Base-by-base conservation (phyloP, 2,113 vertebrate species). In the Pristiophorus japonicus region DNA sequence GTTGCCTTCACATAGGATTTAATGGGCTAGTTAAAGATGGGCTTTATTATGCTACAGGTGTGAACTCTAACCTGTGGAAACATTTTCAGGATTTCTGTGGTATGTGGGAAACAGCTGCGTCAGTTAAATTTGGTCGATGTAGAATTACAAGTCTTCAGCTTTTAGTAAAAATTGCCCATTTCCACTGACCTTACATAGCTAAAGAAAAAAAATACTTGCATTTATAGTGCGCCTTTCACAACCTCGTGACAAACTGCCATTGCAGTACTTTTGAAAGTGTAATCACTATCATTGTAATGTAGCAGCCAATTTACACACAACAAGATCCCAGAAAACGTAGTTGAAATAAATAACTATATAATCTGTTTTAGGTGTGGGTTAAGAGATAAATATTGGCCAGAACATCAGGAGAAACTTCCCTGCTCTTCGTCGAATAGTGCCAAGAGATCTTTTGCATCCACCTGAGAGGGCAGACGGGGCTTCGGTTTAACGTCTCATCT, bases 21-120 rank as follows among this genome's bases (percentile, higher is more conserved):
- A 90, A 55, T 30, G 47, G 24, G 27, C 45, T 88, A 88, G 47
- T 88, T 55, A 90, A 55, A 51, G 47, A 20, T 90, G 14, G 22
- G 84, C 87, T 90, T 90, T 90, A 59, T 59, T 90, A 51, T 90
- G 30, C 27, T 59, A 59, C 87, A 34, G 87, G 87, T 59, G 51
- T 90, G 87, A 90, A 59, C 87, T 90, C 87, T 90, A 90, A 90
- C 87, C 87, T 90, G 51, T 90, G 45, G 24, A 90, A 90, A 90
- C 30, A 30, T 90, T 51, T 51, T 59, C 87, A 24, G 51, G 30
- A 59, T 59, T 90, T 55, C 51, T 55, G 42, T 47, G 3, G 20
- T 51, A 59, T 90, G 47, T 59, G 3, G 27, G 87, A 11, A 90
- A 12, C 51, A 90, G 11, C 47, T 30, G 51, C 22, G 34, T 90